Evolutionary conservation across 2,797 vertebrate genomes (phyloP).

Genomic region (Gallinago stenura): DNA sequence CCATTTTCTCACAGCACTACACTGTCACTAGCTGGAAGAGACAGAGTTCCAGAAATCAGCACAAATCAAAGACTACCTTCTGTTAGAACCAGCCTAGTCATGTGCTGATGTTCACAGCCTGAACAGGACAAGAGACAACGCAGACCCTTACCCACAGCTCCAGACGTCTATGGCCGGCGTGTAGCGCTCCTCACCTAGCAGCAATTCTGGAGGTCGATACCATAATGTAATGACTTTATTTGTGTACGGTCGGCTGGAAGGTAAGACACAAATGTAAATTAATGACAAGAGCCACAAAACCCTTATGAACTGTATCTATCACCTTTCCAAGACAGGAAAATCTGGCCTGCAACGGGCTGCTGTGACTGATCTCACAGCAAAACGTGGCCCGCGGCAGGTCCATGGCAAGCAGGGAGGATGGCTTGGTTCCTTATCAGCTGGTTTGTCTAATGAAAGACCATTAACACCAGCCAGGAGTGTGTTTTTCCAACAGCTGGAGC

Average conservation of each 20-base stretch:
- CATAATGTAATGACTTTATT: constrained; percentile 99
- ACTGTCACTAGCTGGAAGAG: neutral
- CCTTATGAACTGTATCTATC: accelerated
- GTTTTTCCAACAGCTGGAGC: neutral
- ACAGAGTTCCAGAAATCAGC: accelerated
- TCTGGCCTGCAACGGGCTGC: neutral
- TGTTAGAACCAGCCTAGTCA: accelerated
- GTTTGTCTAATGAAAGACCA: neutral
- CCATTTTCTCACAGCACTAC: neutral
- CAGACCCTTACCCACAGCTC: constrained; percentile 94
- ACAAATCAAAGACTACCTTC: neutral
- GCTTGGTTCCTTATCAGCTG: neutral
- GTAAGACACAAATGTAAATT: neutral
- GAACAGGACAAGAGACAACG: neutral
- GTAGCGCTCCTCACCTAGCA: constrained; percentile 96
- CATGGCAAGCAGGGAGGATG: neutral
- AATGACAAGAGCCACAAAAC: neutral
- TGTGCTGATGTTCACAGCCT: neutral
- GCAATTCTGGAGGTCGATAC: constrained; percentile 97
- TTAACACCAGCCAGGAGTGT: neutral
- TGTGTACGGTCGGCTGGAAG: constrained; percentile 94
- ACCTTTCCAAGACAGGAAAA: neutral
- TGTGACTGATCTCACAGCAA: neutral
- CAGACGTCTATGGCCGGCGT: constrained; percentile 98
- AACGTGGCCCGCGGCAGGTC: accelerated